These are phyloP conservation scores for Caenorhabditis briggsae DNA, from an alignment of 1,140 invertebrate genomes.

Conservation along the genomic window DNA sequence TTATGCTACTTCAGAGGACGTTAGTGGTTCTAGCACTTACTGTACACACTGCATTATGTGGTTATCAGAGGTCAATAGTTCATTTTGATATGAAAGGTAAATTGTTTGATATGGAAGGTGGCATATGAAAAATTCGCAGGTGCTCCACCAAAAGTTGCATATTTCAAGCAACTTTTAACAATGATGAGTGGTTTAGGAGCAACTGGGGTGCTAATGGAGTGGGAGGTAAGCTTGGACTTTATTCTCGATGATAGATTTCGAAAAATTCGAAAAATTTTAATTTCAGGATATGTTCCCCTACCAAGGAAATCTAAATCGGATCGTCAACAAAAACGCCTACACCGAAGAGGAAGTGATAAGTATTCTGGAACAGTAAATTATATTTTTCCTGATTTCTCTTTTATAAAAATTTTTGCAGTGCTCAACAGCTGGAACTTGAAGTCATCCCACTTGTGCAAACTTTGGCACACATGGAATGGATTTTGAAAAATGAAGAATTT, in stretches of 20 bases:
- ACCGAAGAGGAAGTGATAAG: constrained; percentile 33
- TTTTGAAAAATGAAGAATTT: constrained; percentile 35
- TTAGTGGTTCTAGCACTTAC: not conserved
- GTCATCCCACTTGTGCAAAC: constrained; percentile 8
- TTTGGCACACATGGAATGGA: constrained; percentile 30
- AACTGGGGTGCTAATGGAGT: constrained; percentile 1
- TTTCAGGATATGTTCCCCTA: constrained; percentile 43
- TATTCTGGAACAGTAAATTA: constrained; percentile 28
- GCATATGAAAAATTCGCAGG: not conserved
- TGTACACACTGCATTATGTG: constrained; percentile 1
- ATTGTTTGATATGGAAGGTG: not conserved
- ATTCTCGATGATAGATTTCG: no score
- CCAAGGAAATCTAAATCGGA: not conserved
- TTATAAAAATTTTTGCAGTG: no score
- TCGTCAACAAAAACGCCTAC: constrained; percentile 32
- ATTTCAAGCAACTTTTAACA: constrained; percentile 40
- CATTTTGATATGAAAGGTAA: constrained; percentile 52
- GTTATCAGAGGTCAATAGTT: constrained; percentile 31
- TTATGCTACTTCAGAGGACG: constrained; percentile 33
- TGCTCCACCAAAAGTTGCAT: constrained; percentile 34
- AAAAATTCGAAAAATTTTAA: not conserved
- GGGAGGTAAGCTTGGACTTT: not conserved
- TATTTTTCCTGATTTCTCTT: no score
- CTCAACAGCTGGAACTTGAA: constrained; percentile 8
- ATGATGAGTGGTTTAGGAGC: constrained; percentile 1